A percentile compares a stretch with the other conserved stretches of the same genome.
Conservation (phyloP, 2,888 invertebrate species). For the Leistus spinibarbis region DNA sequence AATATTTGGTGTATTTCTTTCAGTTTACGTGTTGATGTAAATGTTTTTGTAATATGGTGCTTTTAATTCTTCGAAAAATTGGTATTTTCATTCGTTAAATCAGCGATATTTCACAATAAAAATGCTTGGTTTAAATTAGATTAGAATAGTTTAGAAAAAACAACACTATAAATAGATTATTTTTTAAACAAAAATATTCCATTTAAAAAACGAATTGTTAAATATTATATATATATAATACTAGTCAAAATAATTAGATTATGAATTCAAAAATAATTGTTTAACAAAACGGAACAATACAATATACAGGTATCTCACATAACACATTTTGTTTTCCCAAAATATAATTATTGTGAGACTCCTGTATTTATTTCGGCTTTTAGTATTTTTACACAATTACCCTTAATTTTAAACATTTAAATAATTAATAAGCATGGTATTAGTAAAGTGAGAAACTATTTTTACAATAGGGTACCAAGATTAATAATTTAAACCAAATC, state of each 20-base stretch:
- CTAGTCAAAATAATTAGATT: neutral
- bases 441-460: constrained; percentile 6
- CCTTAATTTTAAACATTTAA: no score
- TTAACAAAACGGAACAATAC: neutral
- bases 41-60: neutral
- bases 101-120: neutral
- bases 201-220: neutral
- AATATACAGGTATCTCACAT: constrained; percentile 36
- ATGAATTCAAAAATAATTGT: neutral
- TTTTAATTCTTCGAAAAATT: no score
- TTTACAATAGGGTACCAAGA: neutral
- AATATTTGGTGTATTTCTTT: neutral
- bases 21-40: neutral
- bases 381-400: no score
- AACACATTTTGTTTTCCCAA: neutral
- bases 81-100: no score
- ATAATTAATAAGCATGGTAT: constrained; percentile 9
- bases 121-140: neutral
- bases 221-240: neutral
- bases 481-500: constrained; percentile 16
- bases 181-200: neutral
- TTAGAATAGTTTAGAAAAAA: neutral
- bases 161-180: neutral
- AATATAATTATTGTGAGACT: constrained; percentile 16
- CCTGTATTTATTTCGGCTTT: constrained; percentile 19